Evolutionary conservation across 2,113 vertebrate species (phyloP).

Genomic region (Athene cunicularia): DNA sequence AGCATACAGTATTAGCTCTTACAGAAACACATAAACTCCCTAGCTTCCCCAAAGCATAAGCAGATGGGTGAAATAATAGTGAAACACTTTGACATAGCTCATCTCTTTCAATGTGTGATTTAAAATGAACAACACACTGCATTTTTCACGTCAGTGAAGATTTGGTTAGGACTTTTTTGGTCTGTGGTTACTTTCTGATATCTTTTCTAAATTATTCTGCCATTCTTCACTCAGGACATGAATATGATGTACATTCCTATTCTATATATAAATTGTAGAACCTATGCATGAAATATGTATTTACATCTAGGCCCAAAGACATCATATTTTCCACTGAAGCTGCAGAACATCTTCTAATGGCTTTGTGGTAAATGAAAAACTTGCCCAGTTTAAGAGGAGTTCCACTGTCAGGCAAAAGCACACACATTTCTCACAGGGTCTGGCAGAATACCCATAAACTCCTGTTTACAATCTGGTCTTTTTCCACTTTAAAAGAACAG

Average conservation of each 20-base stretch:
- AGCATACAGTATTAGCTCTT: not conserved
- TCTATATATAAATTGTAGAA: not conserved
- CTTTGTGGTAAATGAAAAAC: not conserved
- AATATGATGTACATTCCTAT: not conserved
- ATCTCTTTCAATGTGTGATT: not conserved
- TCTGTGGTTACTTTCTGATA: not conserved
- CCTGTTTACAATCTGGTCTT: not conserved
- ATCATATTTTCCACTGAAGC: not conserved
- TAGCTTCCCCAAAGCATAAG: not conserved
- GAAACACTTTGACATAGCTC: not conserved
- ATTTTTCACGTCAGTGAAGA: not conserved
- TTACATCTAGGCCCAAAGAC: not conserved
- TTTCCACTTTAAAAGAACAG: not conserved
- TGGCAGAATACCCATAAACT: not conserved
- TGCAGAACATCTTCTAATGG: not conserved
- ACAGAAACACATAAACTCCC: not conserved
- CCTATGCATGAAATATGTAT: not conserved
- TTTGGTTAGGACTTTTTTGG: not conserved
- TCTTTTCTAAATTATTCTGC: not conserved
- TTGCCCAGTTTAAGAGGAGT: not conserved
- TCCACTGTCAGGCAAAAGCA: not conserved
- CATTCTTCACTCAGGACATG: not conserved
- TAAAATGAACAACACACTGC: not conserved
- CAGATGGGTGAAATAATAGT: not conserved
- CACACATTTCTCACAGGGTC: not conserved